These are phyloP conservation scores for Tyria jacobaeae DNA, from an alignment of 2,888 invertebrate species.

Conservation along the genomic window DNA sequence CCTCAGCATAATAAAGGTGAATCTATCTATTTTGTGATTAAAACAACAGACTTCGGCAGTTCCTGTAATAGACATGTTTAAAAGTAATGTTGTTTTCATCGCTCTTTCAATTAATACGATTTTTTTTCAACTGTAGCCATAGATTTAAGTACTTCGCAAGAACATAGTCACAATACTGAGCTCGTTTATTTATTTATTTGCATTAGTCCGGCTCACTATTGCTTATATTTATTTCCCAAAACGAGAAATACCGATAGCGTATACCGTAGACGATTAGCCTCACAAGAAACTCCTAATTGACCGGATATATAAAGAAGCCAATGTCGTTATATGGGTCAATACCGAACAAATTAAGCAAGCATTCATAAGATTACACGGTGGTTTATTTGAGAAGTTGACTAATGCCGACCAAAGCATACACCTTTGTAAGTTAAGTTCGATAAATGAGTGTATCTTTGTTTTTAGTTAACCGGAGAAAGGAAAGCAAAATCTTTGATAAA, in stretches of 20 bases:
- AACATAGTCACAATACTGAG: slow-evolving; percentile 47
- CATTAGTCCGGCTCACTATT: slow-evolving; percentile 55
- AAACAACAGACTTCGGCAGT: slow-evolving; percentile 49
- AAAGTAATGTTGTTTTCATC: slow-evolving; percentile 53
- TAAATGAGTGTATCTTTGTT: slow-evolving; percentile 59
- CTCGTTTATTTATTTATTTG: slow-evolving; percentile 63
- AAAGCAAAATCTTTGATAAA: slow-evolving; percentile 42
- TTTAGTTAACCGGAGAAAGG: slow-evolving; percentile 55
- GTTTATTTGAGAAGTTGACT: slow-evolving; percentile 57
- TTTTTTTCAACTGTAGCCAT: slow-evolving; percentile 53
- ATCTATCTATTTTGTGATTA: slow-evolving; percentile 61
- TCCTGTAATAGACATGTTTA: slow-evolving; percentile 42
- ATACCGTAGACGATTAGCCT: slow-evolving; percentile 44
- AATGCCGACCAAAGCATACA: slow-evolving; percentile 56
- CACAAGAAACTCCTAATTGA: slow-evolving; percentile 62
- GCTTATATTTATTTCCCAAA: slow-evolving; percentile 53
- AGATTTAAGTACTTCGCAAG: slow-evolving; percentile 56
- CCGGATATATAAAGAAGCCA: slow-evolving; percentile 57
- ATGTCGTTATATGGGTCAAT: slow-evolving; percentile 47
- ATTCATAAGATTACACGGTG: slow-evolving; percentile 54
- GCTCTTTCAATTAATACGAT: slow-evolving; percentile 44
- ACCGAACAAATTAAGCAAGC: slow-evolving; percentile 53
- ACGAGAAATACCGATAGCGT: slow-evolving; percentile 47
- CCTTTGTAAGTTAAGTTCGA: slow-evolving; percentile 59
- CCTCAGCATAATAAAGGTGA: slow-evolving; percentile 58